phyloP scores from a whole-genome alignment of 2,888 invertebrate genomes.

The Andricus quercusramuli region DNA sequence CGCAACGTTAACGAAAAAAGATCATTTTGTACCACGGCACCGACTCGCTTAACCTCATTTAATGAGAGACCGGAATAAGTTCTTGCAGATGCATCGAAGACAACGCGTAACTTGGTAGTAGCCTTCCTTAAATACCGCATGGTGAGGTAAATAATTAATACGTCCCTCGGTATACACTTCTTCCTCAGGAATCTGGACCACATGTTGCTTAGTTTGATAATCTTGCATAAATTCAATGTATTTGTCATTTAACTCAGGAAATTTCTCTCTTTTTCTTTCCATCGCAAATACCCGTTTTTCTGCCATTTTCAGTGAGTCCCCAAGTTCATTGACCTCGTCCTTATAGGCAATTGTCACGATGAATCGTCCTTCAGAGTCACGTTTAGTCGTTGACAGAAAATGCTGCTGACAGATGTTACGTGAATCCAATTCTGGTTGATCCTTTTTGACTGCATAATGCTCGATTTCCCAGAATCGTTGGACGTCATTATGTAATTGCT shows the following conservation, averaged over 20 bases:
- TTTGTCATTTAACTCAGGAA: not conserved
- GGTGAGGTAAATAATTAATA: conserved; percentile 11
- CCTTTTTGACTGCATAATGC: not conserved
- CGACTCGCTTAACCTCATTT: no score
- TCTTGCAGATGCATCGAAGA: no score
- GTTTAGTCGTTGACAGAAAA: conserved; percentile 15
- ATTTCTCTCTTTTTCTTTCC: not conserved
- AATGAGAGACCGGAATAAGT: no score
- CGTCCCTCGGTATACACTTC: not conserved
- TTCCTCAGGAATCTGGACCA: not conserved
- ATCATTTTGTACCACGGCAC: no score
- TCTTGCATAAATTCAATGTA: not conserved
- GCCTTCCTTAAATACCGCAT: conserved; percentile 40
- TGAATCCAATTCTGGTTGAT: not conserved
- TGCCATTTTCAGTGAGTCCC: not conserved
- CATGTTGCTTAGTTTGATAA: not conserved
- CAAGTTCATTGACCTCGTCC: no score
- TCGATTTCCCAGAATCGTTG: conserved; percentile 4
- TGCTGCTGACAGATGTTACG: not conserved
- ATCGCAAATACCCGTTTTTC: not conserved
- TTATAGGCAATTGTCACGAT: conserved; percentile 35
- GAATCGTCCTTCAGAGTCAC: conserved; percentile 44
- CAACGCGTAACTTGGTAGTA: not conserved
- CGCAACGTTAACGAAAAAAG: no score
- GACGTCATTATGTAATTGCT: not conserved